Evolutionary conservation across 2,113 vertebrate species (phyloP).

Genomic region (Excalfactoria chinensis): DNA sequence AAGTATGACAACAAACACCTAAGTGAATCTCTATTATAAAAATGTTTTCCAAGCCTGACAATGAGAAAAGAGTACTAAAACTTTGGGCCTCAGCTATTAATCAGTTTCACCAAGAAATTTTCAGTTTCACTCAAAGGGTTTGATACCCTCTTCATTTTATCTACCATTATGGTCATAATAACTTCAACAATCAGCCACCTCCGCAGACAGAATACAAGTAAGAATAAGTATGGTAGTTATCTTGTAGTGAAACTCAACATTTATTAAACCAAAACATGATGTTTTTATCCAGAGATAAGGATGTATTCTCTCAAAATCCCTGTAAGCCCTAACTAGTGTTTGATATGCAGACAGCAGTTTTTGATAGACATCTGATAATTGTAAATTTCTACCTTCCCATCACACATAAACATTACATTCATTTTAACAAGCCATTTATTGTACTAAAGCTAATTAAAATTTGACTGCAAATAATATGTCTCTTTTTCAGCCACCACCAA

Average conservation of each 20-base stretch:
- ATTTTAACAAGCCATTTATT: not conserved
- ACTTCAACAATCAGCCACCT: not conserved
- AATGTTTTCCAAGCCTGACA: not conserved
- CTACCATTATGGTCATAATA: accelerated
- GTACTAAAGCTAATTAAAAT: not conserved
- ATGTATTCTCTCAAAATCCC: not conserved
- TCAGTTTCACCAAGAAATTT: not conserved
- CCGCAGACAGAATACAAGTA: not conserved
- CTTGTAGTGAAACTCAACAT: not conserved
- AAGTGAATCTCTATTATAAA: not conserved
- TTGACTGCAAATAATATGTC: not conserved
- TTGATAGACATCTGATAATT: not conserved
- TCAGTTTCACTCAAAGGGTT: not conserved
- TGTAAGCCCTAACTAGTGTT: not conserved
- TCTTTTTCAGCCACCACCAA: not conserved
- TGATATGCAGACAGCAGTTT: not conserved
- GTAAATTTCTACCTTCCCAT: not conserved
- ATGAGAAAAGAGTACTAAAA: not conserved
- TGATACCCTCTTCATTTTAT: not conserved
- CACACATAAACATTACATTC: not conserved
- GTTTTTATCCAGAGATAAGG: not conserved
- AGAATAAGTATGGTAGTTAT: not conserved
- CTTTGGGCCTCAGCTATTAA: not conserved
- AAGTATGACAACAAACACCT: not conserved
- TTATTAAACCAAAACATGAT: not conserved